These are phyloP conservation scores for Leuctra nigra DNA, from an alignment of 2,888 invertebrate genomes.

Conservation along the genomic window DNA sequence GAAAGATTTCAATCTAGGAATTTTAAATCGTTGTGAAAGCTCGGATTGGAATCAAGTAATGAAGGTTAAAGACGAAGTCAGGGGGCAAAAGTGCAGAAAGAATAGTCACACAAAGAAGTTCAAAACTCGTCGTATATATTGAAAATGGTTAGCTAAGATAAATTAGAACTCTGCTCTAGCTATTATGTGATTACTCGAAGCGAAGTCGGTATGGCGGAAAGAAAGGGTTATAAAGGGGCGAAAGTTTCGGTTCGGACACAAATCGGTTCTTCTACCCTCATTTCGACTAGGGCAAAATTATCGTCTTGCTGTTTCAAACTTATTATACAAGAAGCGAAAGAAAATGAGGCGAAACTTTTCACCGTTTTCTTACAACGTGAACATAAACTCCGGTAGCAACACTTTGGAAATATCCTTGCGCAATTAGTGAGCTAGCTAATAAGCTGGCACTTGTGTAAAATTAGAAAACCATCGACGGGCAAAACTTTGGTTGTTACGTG, in stretches of 20 bases:
- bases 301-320: slow-evolving; percentile 3
- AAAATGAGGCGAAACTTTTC: slow-evolving; percentile 7
- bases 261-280: slow-evolving; percentile 4
- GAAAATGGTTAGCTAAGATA: too few relatives aligned
- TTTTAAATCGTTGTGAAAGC: too few relatives aligned
- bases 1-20: neutral
- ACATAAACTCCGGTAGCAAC: slow-evolving; percentile 1
- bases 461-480: too few relatives aligned
- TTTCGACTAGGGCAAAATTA: slow-evolving; percentile 2
- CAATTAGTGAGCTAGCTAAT: slow-evolving; percentile 1
- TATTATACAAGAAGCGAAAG: slow-evolving; percentile 8
- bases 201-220: neutral
- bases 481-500: too few relatives aligned
- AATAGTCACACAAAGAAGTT: too few relatives aligned
- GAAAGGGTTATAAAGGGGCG: neutral
- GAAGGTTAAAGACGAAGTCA: too few relatives aligned
- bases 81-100: too few relatives aligned
- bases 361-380: slow-evolving; percentile 1
- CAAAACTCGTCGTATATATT: too few relatives aligned
- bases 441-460: neutral
- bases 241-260: neutral
- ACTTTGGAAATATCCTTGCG: slow-evolving; percentile 1
- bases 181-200: too few relatives aligned
- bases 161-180: too few relatives aligned
- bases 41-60: too few relatives aligned